Base-by-base conservation (phyloP, 2,797 vertebrate genomes). In the Hydrocynus forskahlii region DNA sequence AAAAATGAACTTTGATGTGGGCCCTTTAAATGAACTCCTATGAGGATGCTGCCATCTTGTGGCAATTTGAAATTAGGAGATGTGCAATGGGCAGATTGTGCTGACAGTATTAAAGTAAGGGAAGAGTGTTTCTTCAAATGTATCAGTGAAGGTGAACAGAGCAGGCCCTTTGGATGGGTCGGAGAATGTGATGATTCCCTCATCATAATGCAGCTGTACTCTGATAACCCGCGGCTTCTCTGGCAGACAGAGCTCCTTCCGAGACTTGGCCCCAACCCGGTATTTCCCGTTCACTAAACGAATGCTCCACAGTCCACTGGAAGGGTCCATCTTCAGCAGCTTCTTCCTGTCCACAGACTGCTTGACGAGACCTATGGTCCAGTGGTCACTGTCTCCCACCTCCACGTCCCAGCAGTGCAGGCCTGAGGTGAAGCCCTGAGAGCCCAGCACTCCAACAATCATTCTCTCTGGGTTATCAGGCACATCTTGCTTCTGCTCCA, bases 181-280 rank as follows among this genome's bases (percentile, higher is more conserved):
- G 2, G 84, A 88, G 66, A 90, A 87, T 2, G 85, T 84, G 68
- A 90, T 74, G 43, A 66, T 75, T 9, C 88, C 88, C 19, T 85
- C 79, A 55, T 88, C 88, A 79, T 82, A 88, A 79, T 89, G 84
- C 82, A 90, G 74, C 66, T 84, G 85, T 40, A 90, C 76, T 19
- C 66, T 68, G 74, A 90, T 55, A 45, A 50, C 81, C 55, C 64
- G 69, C n/a, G 82, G 87, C 79, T 45, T 87, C 40, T 84, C 70
- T 35, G 82, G 80, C 59, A 78, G 68, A 16, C 52, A 21, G n/a
- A 82, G 75, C 29, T 63, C 68, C 43, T 55, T 72, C 45, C 62
- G 69, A 23, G 64, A 25, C 52, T 78, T 78, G 4, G 50, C n/a
- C 0, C 63, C 76, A 7, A 59, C 38, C 14, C 76, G n/a, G n/a